phyloP scores from a whole-genome alignment of 2,888 invertebrate genomes.

The Netelia melanura region DNA sequence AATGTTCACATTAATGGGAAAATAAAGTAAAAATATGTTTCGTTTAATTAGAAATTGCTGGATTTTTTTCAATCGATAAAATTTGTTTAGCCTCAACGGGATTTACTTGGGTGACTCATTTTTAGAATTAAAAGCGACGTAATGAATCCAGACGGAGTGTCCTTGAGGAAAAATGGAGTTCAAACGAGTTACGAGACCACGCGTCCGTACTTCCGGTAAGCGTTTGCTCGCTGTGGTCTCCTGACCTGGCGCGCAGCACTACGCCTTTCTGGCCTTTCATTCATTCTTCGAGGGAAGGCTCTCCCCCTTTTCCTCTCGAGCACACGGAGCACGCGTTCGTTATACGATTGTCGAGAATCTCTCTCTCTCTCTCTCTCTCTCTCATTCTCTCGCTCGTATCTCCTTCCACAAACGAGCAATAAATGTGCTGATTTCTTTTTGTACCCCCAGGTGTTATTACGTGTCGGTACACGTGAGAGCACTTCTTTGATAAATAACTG shows the following conservation, averaged over 20 bases:
- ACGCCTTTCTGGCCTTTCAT: constrained; percentile 61
- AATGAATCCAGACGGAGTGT: constrained; percentile 49
- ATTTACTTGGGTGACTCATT: neutral
- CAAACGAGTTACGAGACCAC: constrained; percentile 76
- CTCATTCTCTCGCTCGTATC: neutral
- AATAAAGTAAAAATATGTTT: neutral
- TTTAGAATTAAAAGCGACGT: neutral
- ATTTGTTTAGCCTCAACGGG: neutral
- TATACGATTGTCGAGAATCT: constrained; percentile 15
- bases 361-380: neutral
- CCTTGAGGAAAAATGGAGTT: constrained; percentile 73
- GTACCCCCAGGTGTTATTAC: neutral
- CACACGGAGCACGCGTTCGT: constrained; percentile 45
- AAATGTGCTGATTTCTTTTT: constrained; percentile 38
- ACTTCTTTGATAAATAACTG: constrained; percentile 39
- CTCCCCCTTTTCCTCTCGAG: constrained; percentile 39
- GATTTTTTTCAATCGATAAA: neutral
- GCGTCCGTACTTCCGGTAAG: constrained; percentile 76
- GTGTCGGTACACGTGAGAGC: constrained; percentile 24
- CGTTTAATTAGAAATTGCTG: too few relatives aligned
- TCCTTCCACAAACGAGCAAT: neutral
- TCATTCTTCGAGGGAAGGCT: constrained; percentile 59
- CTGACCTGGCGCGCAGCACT: constrained; percentile 41
- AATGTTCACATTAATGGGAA: neutral
- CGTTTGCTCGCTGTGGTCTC: constrained; percentile 64